phyloP scores from a whole-genome alignment of 2,888 invertebrate species.

The Pyrrhia umbra region DNA sequence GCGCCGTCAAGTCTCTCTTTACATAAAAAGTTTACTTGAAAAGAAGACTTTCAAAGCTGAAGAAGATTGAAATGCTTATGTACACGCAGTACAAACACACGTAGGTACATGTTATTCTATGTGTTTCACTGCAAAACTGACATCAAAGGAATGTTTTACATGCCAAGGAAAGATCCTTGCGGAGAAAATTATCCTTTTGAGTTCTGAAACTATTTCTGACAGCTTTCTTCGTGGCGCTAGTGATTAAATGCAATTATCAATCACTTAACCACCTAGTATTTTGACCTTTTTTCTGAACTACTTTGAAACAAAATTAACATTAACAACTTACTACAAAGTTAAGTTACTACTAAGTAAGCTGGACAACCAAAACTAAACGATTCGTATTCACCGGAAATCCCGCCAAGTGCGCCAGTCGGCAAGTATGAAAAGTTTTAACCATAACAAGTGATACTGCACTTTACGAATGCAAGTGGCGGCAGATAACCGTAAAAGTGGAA shows the following conservation, averaged over 20 bases:
- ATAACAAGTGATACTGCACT: conserved; percentile 61
- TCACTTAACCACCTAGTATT: conserved; percentile 7
- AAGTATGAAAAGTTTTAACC: conserved; percentile 48
- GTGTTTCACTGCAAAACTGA: conserved; percentile 5
- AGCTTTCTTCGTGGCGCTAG: not conserved
- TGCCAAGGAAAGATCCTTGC: conserved; percentile 38
- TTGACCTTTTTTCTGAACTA: not conserved
- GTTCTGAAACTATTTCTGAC: conserved; percentile 20
- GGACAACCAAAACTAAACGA: conserved; percentile 17
- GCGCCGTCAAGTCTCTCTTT: conserved; percentile 79
- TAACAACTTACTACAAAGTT: conserved; percentile 2
- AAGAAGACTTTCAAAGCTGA: conserved; percentile 79
- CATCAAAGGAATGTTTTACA: conserved; percentile 48
- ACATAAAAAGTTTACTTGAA: conserved; percentile 81
- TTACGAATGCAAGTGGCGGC: conserved; percentile 63
- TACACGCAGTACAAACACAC: conserved; percentile 43
- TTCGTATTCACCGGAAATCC: conserved; percentile 46
- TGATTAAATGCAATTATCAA: not conserved
- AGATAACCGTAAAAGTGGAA: conserved; percentile 83
- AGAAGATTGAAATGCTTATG: conserved; percentile 77
- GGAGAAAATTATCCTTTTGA: conserved; percentile 35
- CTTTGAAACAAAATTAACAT: not conserved
- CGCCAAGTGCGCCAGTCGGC: conserved; percentile 33
- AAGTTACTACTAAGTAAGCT: conserved; percentile 24
- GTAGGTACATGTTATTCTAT: conserved; percentile 15